phyloP scores from a whole-genome alignment of 2,888 invertebrate genomes.

The Cylloceria caligata region DNA sequence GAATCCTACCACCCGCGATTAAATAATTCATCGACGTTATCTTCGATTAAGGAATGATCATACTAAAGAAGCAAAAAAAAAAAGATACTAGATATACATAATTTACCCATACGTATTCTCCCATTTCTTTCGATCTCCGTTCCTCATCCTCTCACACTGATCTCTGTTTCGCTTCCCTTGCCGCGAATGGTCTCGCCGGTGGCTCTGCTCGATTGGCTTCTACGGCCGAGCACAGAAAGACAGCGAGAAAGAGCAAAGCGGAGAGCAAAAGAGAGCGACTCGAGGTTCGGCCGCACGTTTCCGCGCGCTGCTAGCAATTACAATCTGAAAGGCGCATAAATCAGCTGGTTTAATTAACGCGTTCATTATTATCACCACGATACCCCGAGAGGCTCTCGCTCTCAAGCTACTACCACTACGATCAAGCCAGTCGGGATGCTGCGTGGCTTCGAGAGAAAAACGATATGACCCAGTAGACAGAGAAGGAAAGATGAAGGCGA shows the following conservation, averaged over 20 bases:
- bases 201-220: constrained; percentile 70
- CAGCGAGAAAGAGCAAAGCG: constrained; percentile 63
- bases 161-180: constrained; percentile 48
- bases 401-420: constrained; percentile 55
- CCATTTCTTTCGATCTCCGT: constrained; percentile 56
- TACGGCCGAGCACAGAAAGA: constrained; percentile 67
- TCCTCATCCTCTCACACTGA: constrained; percentile 31
- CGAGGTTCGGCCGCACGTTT: constrained; percentile 74
- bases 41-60: constrained; percentile 44
- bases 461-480: constrained; percentile 42
- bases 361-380: constrained; percentile 83
- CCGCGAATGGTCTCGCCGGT: constrained; percentile 66
- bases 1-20: constrained; percentile 6
- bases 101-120: constrained; percentile 34
- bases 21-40: constrained; percentile 54
- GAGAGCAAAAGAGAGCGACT: constrained; percentile 59
- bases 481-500: constrained; percentile 53
- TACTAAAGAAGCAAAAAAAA: constrained; percentile 33
- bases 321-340: constrained; percentile 84
- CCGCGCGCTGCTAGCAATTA: constrained; percentile 82
- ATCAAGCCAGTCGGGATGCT: constrained; percentile 53
- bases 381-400: constrained; percentile 67
- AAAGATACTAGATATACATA: constrained; percentile 7
- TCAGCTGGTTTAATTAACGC: constrained; percentile 84
- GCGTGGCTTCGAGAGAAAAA: constrained; percentile 35